phyloP scores from a whole-genome alignment of 2,888 invertebrate species.

The Calameuta filiformis region DNA sequence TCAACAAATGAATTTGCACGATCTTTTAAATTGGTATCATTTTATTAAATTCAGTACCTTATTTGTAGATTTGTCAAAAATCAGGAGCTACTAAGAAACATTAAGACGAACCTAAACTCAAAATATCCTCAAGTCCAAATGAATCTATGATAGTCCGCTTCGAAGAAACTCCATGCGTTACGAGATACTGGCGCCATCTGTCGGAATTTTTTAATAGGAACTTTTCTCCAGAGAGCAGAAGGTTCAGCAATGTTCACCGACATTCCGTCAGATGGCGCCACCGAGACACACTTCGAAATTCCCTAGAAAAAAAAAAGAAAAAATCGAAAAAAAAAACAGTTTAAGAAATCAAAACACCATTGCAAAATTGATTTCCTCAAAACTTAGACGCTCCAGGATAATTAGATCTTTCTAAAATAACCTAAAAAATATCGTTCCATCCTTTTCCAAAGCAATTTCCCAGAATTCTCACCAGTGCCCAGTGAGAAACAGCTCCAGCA shows the following conservation, averaged over 20 bases:
- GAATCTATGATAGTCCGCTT: background rate
- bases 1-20: background rate
- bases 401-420: background rate
- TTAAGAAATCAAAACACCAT: background rate
- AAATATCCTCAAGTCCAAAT: background rate
- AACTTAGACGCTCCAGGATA: background rate
- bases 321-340: background rate
- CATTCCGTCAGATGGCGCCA: slow-evolving; percentile 53
- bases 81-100: background rate
- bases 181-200: slow-evolving; percentile 53
- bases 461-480: background rate
- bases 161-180: slow-evolving; percentile 23
- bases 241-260: slow-evolving; percentile 29
- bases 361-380: background rate
- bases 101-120: background rate
- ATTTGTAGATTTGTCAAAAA: background rate
- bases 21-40: background rate
- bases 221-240: slow-evolving; percentile 24
- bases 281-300: slow-evolving; percentile 4
- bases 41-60: background rate
- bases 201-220: slow-evolving; percentile 42
- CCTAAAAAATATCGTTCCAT: background rate
- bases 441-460: background rate
- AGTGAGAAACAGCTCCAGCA: background rate
- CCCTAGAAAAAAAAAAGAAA: background rate